phyloP scores from a whole-genome alignment of 2,797 vertebrate genomes.

The Peromyscus nudipes region DNA sequence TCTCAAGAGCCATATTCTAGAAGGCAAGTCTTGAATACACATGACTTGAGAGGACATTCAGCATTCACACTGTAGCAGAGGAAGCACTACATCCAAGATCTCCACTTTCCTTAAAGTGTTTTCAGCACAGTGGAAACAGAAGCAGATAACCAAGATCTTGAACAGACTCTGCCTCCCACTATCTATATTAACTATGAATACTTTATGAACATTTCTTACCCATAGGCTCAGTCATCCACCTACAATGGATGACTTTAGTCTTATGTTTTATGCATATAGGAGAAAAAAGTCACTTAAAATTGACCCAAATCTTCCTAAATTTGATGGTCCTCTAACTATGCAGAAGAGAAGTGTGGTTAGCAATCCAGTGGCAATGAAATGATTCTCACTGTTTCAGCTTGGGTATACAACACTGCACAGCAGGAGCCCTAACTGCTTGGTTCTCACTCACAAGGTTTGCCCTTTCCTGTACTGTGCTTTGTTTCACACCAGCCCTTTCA shows the following conservation, averaged over 20 bases:
- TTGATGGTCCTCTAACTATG: neutral
- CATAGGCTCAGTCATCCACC: neutral
- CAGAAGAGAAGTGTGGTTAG: neutral
- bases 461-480: slow-evolving; percentile 45
- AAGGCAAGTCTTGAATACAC: neutral
- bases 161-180: neutral
- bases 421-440: neutral
- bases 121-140: neutral
- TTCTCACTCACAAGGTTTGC: slow-evolving; percentile 60
- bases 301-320: neutral
- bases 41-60: neutral
- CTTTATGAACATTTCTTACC: neutral
- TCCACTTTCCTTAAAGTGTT: neutral
- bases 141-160: neutral
- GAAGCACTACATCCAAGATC: neutral
- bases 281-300: slow-evolving; percentile 29
- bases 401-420: neutral
- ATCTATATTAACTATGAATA: neutral
- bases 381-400: neutral
- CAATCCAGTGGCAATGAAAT: neutral
- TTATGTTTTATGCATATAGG: neutral
- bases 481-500: slow-evolving; percentile 71
- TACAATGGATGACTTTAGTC: neutral
- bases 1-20: neutral
- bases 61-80: neutral